Percentiles rank a stretch among this genome's conserved stretches.
Conservation (phyloP, 1,140 invertebrate species). For the Dendroctonus valens region DNA sequence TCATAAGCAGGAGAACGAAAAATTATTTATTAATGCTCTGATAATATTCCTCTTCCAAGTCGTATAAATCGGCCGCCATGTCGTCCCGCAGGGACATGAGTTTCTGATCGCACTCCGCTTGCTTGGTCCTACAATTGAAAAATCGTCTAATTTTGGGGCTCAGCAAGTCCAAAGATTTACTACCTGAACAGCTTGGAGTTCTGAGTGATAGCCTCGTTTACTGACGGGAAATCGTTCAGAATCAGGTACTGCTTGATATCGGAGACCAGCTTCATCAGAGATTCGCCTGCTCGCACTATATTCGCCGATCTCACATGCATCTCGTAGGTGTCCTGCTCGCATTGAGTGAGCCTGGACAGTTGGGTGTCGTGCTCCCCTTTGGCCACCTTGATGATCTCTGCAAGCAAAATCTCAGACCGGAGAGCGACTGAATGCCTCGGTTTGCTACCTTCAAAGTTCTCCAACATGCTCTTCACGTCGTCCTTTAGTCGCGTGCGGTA, state of each 20-base stretch:
- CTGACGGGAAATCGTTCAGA: constrained; percentile 94
- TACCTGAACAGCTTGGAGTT: constrained; percentile 80
- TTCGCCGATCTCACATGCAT: constrained; percentile 95
- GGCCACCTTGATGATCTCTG: constrained; percentile 91
- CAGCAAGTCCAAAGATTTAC: constrained; percentile 3
- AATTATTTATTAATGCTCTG: constrained; percentile 86
- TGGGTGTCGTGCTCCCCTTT: constrained; percentile 92
- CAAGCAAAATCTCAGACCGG: constrained; percentile 42
- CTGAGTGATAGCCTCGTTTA: constrained; percentile 91
- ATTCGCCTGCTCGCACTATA: constrained; percentile 93
- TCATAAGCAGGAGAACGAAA: background rate
- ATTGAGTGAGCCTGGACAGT: constrained; percentile 82
- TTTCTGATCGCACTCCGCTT: constrained; percentile 91
- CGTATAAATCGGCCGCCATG: constrained; percentile 92
- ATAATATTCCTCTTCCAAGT: constrained; percentile 97
- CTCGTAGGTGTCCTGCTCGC: constrained; percentile 93
- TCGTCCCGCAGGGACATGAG: constrained; percentile 89
- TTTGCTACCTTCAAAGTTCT: constrained; percentile 86
- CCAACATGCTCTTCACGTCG: constrained; percentile 94
- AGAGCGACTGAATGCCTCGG: background rate
- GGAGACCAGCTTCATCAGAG: constrained; percentile 92
- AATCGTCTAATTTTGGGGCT: background rate
- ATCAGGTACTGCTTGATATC: constrained; percentile 97
- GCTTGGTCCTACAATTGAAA: constrained; percentile 62
- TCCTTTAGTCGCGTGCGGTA: constrained; percentile 92